These are phyloP conservation scores for Mungos mungo DNA, from an alignment of 2,113 vertebrate species.

Conservation along the genomic window DNA sequence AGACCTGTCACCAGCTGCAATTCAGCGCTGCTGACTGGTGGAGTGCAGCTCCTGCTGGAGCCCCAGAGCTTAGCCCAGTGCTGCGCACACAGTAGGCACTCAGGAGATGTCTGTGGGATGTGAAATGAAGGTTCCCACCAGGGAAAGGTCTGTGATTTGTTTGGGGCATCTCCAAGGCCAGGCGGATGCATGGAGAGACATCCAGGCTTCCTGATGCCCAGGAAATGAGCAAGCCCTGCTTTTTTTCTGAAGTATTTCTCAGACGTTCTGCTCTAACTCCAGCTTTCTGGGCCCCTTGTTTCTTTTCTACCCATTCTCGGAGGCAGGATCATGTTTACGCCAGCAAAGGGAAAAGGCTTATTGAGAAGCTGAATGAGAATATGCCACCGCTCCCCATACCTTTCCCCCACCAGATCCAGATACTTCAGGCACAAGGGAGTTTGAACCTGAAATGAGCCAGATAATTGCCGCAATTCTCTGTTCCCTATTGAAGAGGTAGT, in stretches of 20 bases:
- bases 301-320: neutral
- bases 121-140: neutral
- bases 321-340: neutral
- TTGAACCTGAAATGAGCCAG: slow-evolving; percentile 76
- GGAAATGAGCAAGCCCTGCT: neutral
- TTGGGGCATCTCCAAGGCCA: neutral
- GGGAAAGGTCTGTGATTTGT: neutral
- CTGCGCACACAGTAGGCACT: neutral
- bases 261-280: neutral
- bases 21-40: neutral
- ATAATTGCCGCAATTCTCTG: slow-evolving; percentile 75
- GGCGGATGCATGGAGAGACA: no score
- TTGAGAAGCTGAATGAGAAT: neutral
- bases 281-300: neutral
- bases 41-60: neutral
- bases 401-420: neutral
- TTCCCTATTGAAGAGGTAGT: slow-evolving; percentile 66
- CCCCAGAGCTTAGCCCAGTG: neutral
- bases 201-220: neutral
- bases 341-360: neutral
- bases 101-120: neutral
- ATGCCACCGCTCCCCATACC: neutral
- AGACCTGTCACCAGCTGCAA: neutral
- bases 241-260: slow-evolving; percentile 30
- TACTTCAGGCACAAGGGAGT: slow-evolving; percentile 60